Conservation (phyloP, 1,140 invertebrate species). For the Panagrolaimus sp. region DNA sequence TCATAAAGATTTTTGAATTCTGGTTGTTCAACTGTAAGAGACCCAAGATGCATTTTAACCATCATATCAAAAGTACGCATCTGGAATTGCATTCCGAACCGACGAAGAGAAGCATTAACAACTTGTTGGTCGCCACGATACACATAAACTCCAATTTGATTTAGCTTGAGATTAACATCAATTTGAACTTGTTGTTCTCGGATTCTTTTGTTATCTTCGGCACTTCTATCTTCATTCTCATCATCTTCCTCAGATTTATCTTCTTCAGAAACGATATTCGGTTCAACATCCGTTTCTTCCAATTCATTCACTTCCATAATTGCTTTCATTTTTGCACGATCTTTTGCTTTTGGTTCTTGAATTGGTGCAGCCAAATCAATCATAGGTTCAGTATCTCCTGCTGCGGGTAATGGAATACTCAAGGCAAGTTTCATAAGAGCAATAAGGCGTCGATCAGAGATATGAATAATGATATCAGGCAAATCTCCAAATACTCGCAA, state of each 20-base stretch:
- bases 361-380: constrained; percentile 36
- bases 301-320: constrained; percentile 59
- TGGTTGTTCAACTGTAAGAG: constrained; percentile 46
- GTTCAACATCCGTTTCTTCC: constrained; percentile 37
- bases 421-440: constrained; percentile 62
- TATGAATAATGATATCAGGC: constrained; percentile 61
- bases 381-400: constrained; percentile 32
- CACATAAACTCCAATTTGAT: constrained; percentile 47
- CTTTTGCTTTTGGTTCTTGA: constrained; percentile 33
- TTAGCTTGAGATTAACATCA: constrained; percentile 48
- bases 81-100: constrained; percentile 43
- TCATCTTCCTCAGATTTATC: constrained; percentile 37
- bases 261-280: constrained; percentile 12
- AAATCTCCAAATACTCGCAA: constrained; percentile 61
- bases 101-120: constrained; percentile 36
- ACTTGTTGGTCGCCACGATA: constrained; percentile 29
- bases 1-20: constrained; percentile 35
- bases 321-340: constrained; percentile 60
- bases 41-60: constrained; percentile 44
- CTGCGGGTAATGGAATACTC: constrained; percentile 69
- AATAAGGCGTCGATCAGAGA: constrained; percentile 64
- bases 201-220: constrained; percentile 20
- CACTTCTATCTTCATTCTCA: background rate
- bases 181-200: constrained; percentile 51
- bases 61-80: constrained; percentile 58